Percentiles rank a stretch among this genome's conserved stretches.
Evolutionary conservation across 1,140 invertebrate genomes (phyloP).

Genomic region (Drosophila dunni): DNA sequence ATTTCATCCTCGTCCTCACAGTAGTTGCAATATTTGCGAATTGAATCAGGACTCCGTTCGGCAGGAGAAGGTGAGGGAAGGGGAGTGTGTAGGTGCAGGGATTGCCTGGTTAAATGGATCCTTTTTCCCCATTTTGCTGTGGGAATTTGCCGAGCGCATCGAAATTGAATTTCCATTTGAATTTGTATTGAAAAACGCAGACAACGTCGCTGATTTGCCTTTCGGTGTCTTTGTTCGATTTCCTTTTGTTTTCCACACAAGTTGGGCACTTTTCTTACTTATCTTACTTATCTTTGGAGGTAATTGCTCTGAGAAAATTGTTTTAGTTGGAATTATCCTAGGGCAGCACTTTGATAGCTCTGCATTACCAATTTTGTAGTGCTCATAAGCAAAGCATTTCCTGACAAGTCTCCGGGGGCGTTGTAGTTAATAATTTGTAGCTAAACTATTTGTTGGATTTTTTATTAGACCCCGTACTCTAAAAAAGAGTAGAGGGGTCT

Average conservation of each 20-base stretch:
- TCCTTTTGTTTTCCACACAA: slow-evolving; percentile 8
- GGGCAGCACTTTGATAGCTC: slow-evolving; percentile 41
- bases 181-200: slow-evolving; percentile 65
- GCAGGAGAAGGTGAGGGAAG: too few relatives aligned
- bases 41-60: slow-evolving; percentile 52
- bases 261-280: too few relatives aligned
- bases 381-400: slow-evolving; percentile 10
- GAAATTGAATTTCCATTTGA: slow-evolving; percentile 76
- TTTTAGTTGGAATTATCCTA: slow-evolving; percentile 45
- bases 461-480: too few relatives aligned
- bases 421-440: background rate
- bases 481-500: too few relatives aligned
- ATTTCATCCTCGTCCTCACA: slow-evolving; percentile 61
- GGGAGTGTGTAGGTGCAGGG: background rate
- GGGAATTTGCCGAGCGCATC: slow-evolving; percentile 51
- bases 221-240: slow-evolving; percentile 16
- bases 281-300: slow-evolving; percentile 11
- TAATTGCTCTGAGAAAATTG: slow-evolving; percentile 42
- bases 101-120: background rate
- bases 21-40: slow-evolving; percentile 66
- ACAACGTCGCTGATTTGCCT: slow-evolving; percentile 24
- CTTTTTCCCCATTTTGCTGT: slow-evolving; percentile 30
- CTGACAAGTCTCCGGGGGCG: background rate
- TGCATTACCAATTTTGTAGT: slow-evolving; percentile 4
- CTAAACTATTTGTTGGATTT: background rate